A percentile compares a stretch with the other conserved stretches of the same genome.
phyloP scores from a whole-genome alignment of 2,888 invertebrate genomes.

The Cephalotes varians region DNA sequence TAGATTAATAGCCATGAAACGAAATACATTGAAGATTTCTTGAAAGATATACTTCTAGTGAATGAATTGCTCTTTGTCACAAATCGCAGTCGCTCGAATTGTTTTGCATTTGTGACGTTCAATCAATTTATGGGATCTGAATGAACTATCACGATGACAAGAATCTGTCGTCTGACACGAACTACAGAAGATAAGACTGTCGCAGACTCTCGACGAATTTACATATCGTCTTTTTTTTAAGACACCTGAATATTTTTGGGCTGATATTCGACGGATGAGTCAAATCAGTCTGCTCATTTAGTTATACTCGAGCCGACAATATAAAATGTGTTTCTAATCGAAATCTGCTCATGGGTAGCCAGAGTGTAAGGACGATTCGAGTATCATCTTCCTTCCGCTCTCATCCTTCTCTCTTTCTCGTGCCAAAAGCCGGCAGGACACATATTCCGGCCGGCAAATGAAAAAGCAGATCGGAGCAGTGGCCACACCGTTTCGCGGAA shows the following conservation, averaged over 20 bases:
- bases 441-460: conserved; percentile 52
- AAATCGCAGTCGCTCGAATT: background rate
- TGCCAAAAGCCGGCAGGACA: conserved; percentile 64
- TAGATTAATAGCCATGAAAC: background rate
- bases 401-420: conserved; percentile 75
- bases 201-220: conserved; percentile 18
- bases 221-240: conserved; percentile 5
- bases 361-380: conserved; percentile 53
- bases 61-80: background rate
- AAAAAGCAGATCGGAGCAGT: conserved; percentile 71
- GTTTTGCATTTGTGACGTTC: conserved; percentile 8
- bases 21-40: conserved; percentile 18
- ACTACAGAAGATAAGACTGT: conserved; percentile 25
- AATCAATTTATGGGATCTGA: conserved; percentile 2
- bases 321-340: conserved; percentile 7
- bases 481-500: conserved; percentile 76
- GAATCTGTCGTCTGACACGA: conserved; percentile 13
- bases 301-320: conserved; percentile 19
- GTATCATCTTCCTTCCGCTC: conserved; percentile 76
- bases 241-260: conserved; percentile 3
- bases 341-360: background rate
- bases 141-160: background rate
- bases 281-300: conserved; percentile 21
- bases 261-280: conserved; percentile 13
- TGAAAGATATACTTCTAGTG: conserved; percentile 18